Conservation (phyloP, 2,113 vertebrate genomes). For the Hippoglossus stenolepis region DNA sequence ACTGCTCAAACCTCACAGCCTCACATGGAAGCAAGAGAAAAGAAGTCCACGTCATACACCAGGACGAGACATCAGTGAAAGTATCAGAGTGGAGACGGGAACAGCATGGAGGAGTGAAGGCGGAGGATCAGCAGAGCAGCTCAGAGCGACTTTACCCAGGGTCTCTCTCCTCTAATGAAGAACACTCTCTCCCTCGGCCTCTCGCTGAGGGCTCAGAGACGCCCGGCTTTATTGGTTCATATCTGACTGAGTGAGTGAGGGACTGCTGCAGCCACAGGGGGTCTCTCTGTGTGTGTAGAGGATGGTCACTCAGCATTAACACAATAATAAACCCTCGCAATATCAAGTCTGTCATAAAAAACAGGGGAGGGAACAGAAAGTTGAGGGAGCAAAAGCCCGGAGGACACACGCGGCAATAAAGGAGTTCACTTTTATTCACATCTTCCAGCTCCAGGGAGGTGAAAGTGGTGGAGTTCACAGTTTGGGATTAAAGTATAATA, state of each 20-base stretch:
- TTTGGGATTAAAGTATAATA: neutral
- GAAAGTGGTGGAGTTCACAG: constrained; percentile 2
- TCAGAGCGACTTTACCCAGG: neutral
- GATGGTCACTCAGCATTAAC: constrained; percentile 26
- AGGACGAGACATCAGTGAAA: constrained; percentile 2
- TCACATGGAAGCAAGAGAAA: too few species aligned
- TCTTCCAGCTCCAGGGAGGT: neutral
- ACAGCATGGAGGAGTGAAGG: constrained; percentile 30
- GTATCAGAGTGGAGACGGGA: constrained; percentile 18
- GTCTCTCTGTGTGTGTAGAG: neutral
- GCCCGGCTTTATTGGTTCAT: constrained; percentile 57
- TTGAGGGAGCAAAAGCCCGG: neutral
- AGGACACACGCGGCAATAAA: constrained; percentile 36
- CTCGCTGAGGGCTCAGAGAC: constrained; percentile 46
- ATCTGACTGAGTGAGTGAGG: constrained; percentile 44
- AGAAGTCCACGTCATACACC: neutral
- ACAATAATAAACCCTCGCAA: constrained; percentile 53
- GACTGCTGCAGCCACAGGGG: constrained; percentile 46
- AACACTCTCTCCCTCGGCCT: constrained; percentile 30
- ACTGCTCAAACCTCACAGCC: too few species aligned
- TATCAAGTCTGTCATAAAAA: constrained; percentile 8
- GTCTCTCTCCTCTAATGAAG: constrained; percentile 65
- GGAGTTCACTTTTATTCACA: neutral
- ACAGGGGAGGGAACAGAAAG: constrained; percentile 8
- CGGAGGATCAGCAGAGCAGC: constrained; percentile 41